Percentiles rank a stretch among this genome's conserved stretches.
Evolutionary conservation across 2,888 invertebrate genomes (phyloP).

Genomic region (Aleiodes testaceus): DNA sequence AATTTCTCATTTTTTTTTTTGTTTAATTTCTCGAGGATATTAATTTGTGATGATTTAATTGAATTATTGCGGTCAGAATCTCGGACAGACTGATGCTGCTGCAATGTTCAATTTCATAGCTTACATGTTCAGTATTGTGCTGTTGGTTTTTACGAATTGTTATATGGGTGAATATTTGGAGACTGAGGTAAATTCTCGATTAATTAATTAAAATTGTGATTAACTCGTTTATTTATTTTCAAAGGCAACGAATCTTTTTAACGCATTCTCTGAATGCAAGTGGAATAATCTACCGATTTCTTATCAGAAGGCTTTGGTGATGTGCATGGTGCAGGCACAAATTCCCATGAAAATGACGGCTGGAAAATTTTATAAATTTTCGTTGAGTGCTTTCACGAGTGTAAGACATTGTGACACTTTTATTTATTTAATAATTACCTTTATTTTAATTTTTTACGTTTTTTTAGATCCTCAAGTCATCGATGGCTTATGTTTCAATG

Average conservation of each 20-base stretch:
- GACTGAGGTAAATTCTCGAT: neutral
- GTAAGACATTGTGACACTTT: slow-evolving; percentile 1
- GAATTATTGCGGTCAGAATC: too few species aligned
- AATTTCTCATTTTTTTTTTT: too few species aligned
- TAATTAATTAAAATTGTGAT: neutral
- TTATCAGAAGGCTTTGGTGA: slow-evolving; percentile 34
- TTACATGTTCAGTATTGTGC: neutral
- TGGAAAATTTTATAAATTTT: slow-evolving; percentile 46
- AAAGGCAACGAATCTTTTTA: slow-evolving; percentile 41
- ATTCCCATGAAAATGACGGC: slow-evolving; percentile 43
- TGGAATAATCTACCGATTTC: slow-evolving; percentile 38
- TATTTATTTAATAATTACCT: neutral
- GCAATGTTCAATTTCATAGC: neutral
- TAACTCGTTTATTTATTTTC: neutral
- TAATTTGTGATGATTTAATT: too few species aligned
- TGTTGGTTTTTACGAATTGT: slow-evolving; percentile 3
- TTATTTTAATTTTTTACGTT: neutral
- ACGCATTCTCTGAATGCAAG: slow-evolving; percentile 39
- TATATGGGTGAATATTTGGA: slow-evolving; percentile 27
- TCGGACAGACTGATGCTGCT: neutral
- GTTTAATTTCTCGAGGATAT: too few species aligned
- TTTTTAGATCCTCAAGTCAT: slow-evolving; percentile 39
- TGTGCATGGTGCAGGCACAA: slow-evolving; percentile 41
- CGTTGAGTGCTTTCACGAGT: slow-evolving; percentile 40
- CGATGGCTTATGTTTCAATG: slow-evolving; percentile 46